Base-by-base conservation (phyloP, 2,888 invertebrate genomes). In the Callyntrura sp. region DNA sequence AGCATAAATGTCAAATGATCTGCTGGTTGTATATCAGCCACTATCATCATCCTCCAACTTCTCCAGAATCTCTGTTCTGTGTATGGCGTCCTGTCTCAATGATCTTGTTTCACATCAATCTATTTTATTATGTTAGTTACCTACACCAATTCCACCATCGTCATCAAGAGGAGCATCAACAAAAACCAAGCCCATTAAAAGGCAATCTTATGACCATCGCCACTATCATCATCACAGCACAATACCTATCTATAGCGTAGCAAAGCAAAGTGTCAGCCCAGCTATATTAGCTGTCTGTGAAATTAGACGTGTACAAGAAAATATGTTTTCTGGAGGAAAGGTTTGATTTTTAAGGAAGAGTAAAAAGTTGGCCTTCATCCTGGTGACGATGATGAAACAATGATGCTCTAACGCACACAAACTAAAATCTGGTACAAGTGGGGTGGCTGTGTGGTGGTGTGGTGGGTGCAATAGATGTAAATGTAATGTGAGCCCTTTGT, bases 401-500 rank as follows among this genome's bases (percentile, higher is more conserved):
- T 35, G 70, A 35, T n/a, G 73, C 48, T 23, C 23, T 73, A 48
- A 35, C 35, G 35, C 35, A 35, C 35, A 35, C 35, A 35, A 4
- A 35, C 3, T 35, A 6, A 68, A 68, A n/a, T n/a, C 35, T 65
- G 17, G 68, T 43, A 35, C 17, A 8, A 4, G 68, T 23, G 17
- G 3, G 17, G 20, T 48, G 51, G 55, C 23, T 48, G 68, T 62
- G 35, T n/a, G n/a, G n/a, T n/a, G n/a, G n/a, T n/a, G 51, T 68
- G 83, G 83, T 83, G 83, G 68, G 51, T 83, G 83, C 68, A 57
- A 62, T 2, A 57, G 55, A 55, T 78, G 28, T 62, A 45, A 55
- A 78, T 87, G 87, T 81, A 87, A 87, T 68, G 28, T 81, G 87
- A 87, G 87, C 87, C 87, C 87, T 87, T 87, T 48, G 81, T 35